Evolutionary conservation across 2,797 vertebrate genomes (phyloP), one percentile per base, ranked within the genome.

Genomic region (Knipowitschia caucasica): DNA sequence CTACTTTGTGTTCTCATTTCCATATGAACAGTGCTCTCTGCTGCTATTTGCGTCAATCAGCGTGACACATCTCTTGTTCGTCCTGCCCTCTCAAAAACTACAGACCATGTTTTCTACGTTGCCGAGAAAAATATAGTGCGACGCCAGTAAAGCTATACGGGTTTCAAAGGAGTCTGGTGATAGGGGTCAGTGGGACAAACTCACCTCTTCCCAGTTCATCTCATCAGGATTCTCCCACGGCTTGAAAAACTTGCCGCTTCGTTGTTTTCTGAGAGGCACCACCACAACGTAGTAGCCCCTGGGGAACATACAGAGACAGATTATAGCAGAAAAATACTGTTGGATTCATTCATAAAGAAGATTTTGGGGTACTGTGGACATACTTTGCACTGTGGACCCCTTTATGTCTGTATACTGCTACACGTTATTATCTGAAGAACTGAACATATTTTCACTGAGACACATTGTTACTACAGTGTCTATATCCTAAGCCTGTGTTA

Each of bases 181-280:
- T 12, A 24, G 4, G 1, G 53, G 50, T 27, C 50, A 50, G 27
- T 15, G 21, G 4, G 26, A 53, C 31, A 3, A 53, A 75, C 71
- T 0, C 91, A 99, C 97, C 94, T 99, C 96, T 70, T 99, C 96
- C 71, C 99, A 82, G 81, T 98, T 95, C 97, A 99, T 98, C 82
- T 98, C 96, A 71, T 99, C 97, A 0, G 97, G 97, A 83, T 85
- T 99, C 71, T 98, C 95, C 94, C 93, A 97, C 7, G 92, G 95
- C 81, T 96, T 99, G 79, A 93, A 84, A 80, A 98, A 98, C 83
- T 99, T 99, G 61, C 97, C 96, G 1, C 84, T 79, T 45, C 93
- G 93, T 75, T 95, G 94, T 69, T 98, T 99, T 89, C 98, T 99
- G 85, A 99, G 90, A 75, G 97, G 96, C 35, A 99, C 96, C 63